A percentile compares a stretch with the other conserved stretches of the same genome.
Evolutionary conservation across 2,888 invertebrate species (phyloP).

Genomic region (Aelia acuminata): DNA sequence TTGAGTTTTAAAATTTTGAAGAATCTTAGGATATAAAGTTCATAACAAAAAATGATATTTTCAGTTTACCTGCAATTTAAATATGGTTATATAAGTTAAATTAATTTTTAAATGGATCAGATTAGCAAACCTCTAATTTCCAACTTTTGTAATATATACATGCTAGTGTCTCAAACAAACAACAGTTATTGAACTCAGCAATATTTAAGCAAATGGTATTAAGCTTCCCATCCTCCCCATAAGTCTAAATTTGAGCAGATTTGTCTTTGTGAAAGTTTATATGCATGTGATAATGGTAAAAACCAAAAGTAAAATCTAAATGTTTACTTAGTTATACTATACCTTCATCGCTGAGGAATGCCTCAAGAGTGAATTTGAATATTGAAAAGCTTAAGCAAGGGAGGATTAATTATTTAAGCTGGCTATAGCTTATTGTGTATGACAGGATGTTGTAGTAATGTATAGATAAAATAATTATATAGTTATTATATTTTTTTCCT

Average conservation of each 20-base stretch:
- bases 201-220: constrained; percentile 16
- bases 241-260: constrained; percentile 10
- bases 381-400: constrained; percentile 57
- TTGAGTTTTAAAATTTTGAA: too few species aligned
- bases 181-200: constrained; percentile 18
- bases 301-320: constrained; percentile 37
- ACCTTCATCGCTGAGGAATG: constrained; percentile 35
- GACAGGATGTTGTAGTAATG: neutral
- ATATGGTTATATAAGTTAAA: neutral
- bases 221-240: constrained; percentile 20
- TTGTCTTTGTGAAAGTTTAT: constrained; percentile 47
- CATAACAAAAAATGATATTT: too few species aligned
- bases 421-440: constrained; percentile 38
- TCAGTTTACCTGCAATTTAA: neutral
- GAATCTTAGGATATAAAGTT: too few species aligned
- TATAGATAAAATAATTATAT: neutral
- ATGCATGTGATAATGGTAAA: constrained; percentile 55
- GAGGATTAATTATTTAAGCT: constrained; percentile 53
- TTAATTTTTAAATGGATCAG: neutral
- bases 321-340: constrained; percentile 47
- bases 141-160: neutral
- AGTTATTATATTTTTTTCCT: neutral
- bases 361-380: constrained; percentile 45
- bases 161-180: neutral
- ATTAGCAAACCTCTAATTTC: neutral